Evolutionary conservation across 2,888 invertebrate genomes (phyloP), one percentile per base, ranked within the genome.

Genomic region (Torymus auratus): DNA sequence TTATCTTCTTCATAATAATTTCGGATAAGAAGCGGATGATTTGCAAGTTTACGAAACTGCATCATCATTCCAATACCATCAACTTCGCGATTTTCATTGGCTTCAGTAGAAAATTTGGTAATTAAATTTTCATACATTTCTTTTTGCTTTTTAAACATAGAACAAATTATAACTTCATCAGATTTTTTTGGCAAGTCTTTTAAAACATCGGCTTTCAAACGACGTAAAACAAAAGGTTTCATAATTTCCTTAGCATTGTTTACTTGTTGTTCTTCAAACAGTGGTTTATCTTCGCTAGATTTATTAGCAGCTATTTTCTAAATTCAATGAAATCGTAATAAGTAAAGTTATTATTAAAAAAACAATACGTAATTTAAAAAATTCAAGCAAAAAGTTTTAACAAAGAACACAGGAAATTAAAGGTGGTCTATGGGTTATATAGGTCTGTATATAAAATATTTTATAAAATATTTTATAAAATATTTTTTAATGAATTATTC

Each of bases 171-270:
- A 0, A 95, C 93, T 70, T 93, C 92, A 83, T 97, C 96, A 2
- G 92, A 93, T 91, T 99, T 99, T 85, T 93, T 91, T 0, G 99
- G 99, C 86, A 99, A 91, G 91, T 97, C 96, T 78, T 94, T 94
- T 0, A 97, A 92, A 0, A 98, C 98, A 85, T 98, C 97, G 23
- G 93, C 91, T 91, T 99, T 99, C 67, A 98, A 92, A 78, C 99
- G 92, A 17, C 99, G 92, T 64, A 99, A 92, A 2, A 99, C 95
- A 90, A 99, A 99, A 0, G 99, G 99, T 89, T 96, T 96, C 96
- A 99, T 98, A 84, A 99, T 98, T 70, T 95, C 93, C 89, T 99
- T 98, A 0, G 99, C 99, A 87, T 98, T 96, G 14, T 95, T 94
- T 62, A 99, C 96, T 90, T 98, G 96, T 78, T 96, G 95, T 88